Conservation (phyloP, 2,113 vertebrate species). For the Aldabrachelys gigantea region DNA sequence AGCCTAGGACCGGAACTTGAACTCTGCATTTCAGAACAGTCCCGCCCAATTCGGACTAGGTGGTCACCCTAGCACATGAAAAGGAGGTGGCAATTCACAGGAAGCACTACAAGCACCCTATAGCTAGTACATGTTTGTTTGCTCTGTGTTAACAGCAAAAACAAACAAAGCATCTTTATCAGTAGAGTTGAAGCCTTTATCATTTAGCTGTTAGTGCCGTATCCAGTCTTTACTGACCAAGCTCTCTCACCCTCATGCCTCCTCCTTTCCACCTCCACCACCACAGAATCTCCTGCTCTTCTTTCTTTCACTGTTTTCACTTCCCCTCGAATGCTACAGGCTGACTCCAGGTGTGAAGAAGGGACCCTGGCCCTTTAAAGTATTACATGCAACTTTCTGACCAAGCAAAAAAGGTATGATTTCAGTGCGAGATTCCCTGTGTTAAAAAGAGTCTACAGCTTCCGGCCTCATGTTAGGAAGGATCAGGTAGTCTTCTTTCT, state of each 20-base stretch:
- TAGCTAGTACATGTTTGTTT: neutral
- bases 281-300: neutral
- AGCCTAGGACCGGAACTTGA: too few relatives aligned
- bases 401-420: neutral
- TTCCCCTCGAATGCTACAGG: too few relatives aligned
- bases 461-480: neutral
- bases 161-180: neutral
- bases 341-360: neutral
- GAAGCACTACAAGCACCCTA: neutral
- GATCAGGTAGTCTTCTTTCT: rapidly evolving
- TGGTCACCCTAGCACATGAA: too few relatives aligned
- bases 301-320: neutral
- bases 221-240: neutral
- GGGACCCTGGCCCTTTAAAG: neutral
- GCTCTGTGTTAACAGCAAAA: neutral
- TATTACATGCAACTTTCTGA: neutral
- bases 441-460: neutral
- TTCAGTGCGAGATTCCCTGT: neutral
- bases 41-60: too few relatives aligned
- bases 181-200: neutral
- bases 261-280: neutral
- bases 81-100: neutral
- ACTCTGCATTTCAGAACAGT: too few relatives aligned
- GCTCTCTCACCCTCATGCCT: neutral
- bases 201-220: neutral